These are phyloP conservation scores for Sycophaga agraensis DNA, from an alignment of 1,140 invertebrate species.

Conservation along the genomic window DNA sequence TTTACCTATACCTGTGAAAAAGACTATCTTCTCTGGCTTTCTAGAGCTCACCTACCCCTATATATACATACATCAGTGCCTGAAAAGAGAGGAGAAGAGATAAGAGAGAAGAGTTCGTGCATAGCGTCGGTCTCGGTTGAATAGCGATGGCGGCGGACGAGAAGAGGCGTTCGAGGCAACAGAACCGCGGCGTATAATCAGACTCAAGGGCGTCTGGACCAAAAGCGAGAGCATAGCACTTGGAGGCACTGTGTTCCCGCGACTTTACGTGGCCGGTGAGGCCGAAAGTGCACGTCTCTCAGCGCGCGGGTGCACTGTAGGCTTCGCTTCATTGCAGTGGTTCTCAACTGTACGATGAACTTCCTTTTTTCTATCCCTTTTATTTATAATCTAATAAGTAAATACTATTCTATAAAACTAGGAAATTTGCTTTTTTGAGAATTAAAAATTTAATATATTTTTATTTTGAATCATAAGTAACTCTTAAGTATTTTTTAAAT, in stretches of 20 bases:
- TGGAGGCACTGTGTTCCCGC: conserved; percentile 17
- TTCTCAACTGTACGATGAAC: conserved; percentile 33
- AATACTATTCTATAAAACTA: no score
- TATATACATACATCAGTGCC: no score
- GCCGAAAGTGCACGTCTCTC: conserved; percentile 43
- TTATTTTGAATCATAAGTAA: no score
- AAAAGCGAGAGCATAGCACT: conserved; percentile 44
- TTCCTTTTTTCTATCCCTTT: no score
- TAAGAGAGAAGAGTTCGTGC: not conserved
- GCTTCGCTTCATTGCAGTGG: conserved; percentile 40
- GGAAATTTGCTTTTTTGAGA: no score
- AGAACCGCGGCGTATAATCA: conserved; percentile 48
- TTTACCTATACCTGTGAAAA: no score
- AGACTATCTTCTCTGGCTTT: no score
- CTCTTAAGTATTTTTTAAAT: no score
- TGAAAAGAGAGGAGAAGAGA: no score
- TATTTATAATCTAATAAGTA: no score
- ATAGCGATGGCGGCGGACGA: not conserved
- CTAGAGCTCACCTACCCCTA: no score
- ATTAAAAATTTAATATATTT: no score
- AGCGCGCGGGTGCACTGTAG: conserved; percentile 33
- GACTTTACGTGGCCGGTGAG: conserved; percentile 31
- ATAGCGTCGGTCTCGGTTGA: not conserved
- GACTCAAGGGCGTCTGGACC: conserved; percentile 54
- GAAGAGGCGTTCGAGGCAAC: conserved; percentile 22